Evolutionary conservation across 2,797 vertebrate genomes (phyloP).

Genomic region (Percopsis omiscomaycus): DNA sequence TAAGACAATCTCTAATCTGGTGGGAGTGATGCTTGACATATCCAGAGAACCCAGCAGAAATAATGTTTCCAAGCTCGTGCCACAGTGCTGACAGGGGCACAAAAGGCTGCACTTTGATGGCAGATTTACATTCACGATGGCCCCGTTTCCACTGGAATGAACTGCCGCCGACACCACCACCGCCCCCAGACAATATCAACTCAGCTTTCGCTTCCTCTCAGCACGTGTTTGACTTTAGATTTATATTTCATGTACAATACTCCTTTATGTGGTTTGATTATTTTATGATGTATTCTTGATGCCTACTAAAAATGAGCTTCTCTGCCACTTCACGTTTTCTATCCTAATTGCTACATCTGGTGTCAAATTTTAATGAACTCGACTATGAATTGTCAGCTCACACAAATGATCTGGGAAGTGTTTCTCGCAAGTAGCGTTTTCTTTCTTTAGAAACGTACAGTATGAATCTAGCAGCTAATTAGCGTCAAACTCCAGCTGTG

Average conservation of each 20-base stretch:
- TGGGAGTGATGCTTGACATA: slow-evolving; percentile 59
- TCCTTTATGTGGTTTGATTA: slow-evolving; percentile 37
- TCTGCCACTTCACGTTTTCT: slow-evolving; percentile 17
- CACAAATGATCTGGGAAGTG: slow-evolving; percentile 19
- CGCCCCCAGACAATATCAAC: slow-evolving; percentile 25
- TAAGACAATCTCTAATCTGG: slow-evolving; percentile 67
- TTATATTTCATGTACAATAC: slow-evolving; percentile 32
- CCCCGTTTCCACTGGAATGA: slow-evolving; percentile 47
- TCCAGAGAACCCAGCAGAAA: slow-evolving; percentile 52
- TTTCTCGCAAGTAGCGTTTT: background rate
- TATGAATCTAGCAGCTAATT: slow-evolving; percentile 5
- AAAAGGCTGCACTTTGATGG: slow-evolving; percentile 51
- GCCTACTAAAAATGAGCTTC: slow-evolving; percentile 18
- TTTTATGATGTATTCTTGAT: slow-evolving; percentile 26
- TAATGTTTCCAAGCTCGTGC: slow-evolving; percentile 51
- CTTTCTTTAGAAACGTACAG: slow-evolving; percentile 12
- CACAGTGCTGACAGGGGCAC: slow-evolving; percentile 47
- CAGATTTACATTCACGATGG: slow-evolving; percentile 53
- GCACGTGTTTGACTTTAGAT: slow-evolving; percentile 23
- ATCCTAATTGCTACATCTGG: slow-evolving; percentile 34
- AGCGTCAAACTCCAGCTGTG: slow-evolving; percentile 1
- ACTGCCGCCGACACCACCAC: slow-evolving; percentile 19
- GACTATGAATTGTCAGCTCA: slow-evolving; percentile 29
- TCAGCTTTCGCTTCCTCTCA: slow-evolving; percentile 42
- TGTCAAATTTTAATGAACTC: slow-evolving; percentile 31